Conservation (phyloP, 2,797 vertebrate species). For the Limnodromus scolopaceus region DNA sequence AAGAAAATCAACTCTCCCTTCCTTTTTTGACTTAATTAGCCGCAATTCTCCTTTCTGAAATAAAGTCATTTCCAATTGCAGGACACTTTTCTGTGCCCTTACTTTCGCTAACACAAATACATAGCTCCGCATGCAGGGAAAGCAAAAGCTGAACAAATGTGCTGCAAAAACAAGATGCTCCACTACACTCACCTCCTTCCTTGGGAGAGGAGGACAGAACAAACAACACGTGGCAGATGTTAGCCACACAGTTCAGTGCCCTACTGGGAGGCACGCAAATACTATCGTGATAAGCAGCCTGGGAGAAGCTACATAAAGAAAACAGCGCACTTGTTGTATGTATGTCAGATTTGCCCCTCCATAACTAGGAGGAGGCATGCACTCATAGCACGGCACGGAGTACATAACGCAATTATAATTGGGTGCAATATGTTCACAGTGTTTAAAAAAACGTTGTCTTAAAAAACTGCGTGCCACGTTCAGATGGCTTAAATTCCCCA, state of each 20-base stretch:
- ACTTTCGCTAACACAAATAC: background rate
- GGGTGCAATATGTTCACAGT: constrained; percentile 67
- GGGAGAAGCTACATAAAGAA: constrained; percentile 18
- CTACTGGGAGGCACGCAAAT: constrained; percentile 61
- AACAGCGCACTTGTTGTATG: constrained; percentile 46
- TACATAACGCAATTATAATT: constrained; percentile 63
- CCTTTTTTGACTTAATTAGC: constrained; percentile 62
- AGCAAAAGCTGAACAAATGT: constrained; percentile 55
- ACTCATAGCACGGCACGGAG: constrained; percentile 33
- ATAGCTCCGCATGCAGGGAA: background rate
- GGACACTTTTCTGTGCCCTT: constrained; percentile 25
- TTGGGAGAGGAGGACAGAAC: constrained; percentile 64
- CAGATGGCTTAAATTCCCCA: constrained; percentile 73
- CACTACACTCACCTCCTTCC: constrained; percentile 62
- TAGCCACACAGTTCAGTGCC: constrained; percentile 64
- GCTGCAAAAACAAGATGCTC: constrained; percentile 63
- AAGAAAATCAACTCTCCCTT: constrained; percentile 57
- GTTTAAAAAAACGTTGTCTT: constrained; percentile 50
- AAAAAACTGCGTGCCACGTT: constrained; percentile 55
- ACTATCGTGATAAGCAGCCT: constrained; percentile 29
- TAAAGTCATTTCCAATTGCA: constrained; percentile 33
- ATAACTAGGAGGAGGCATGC: constrained; percentile 39
- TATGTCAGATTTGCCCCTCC: constrained; percentile 56
- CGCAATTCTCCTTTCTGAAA: constrained; percentile 14
- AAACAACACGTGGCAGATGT: constrained; percentile 70